A percentile compares a stretch with the other conserved stretches of the same genome.
Conservation (phyloP, 2,797 vertebrate genomes). For the Staurois parvus region DNA sequence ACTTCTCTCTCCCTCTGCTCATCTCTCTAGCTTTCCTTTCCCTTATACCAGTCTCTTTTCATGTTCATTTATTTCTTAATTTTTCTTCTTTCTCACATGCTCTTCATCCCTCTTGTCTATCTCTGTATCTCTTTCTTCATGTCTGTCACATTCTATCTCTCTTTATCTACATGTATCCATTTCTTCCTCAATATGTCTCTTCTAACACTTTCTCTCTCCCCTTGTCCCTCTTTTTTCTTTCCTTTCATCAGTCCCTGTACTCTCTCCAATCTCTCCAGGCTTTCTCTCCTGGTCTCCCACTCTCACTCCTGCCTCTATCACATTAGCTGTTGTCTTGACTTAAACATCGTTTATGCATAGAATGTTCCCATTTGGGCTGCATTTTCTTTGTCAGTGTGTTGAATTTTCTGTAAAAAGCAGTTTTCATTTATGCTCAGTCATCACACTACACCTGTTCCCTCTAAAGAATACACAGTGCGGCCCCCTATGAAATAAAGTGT, state of each 20-base stretch:
- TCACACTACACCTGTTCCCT: too few relatives aligned
- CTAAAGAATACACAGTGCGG: too few relatives aligned
- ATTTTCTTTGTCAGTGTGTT: background rate
- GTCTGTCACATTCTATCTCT: background rate
- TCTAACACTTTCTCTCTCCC: too few relatives aligned
- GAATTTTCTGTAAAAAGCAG: background rate
- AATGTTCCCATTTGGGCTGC: background rate
- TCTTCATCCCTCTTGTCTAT: background rate
- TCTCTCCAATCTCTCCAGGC: background rate
- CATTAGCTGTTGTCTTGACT: background rate
- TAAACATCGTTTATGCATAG: background rate
- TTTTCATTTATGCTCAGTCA: too few relatives aligned
- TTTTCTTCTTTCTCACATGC: background rate
- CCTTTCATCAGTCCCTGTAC: background rate
- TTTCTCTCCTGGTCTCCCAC: background rate
- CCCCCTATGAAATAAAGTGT: background rate
- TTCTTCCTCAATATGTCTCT: background rate
- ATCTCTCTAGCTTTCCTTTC: background rate
- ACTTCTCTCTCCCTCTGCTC: background rate
- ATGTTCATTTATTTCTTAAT: background rate
- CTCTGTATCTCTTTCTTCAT: background rate
- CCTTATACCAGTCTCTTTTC: constrained; percentile 2
- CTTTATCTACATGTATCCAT: background rate
- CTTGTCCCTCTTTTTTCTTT: too few relatives aligned
- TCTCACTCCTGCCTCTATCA: background rate